Conservation (phyloP, 2,888 invertebrate species). For the Acronicta aceris region DNA sequence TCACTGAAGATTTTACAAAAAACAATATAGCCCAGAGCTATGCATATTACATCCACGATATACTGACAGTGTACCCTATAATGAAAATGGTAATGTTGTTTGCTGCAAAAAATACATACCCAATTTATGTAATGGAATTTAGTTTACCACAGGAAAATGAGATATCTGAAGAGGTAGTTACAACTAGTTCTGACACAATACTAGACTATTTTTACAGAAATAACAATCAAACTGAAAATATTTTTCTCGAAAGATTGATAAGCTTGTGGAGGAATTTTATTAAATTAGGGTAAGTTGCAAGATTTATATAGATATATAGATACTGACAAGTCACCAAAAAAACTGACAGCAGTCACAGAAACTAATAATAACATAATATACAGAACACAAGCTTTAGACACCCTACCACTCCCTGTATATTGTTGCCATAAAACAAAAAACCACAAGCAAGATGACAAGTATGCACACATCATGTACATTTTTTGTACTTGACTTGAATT, state of each 20-base stretch:
- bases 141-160: slow-evolving; percentile 44
- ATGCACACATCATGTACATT: too few relatives aligned
- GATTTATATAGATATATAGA: too few relatives aligned
- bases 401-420: too few relatives aligned
- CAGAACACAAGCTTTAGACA: too few relatives aligned
- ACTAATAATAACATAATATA: too few relatives aligned
- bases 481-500: too few relatives aligned
- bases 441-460: too few relatives aligned
- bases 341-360: too few relatives aligned
- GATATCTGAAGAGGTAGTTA: slow-evolving; percentile 4
- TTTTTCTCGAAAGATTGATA: slow-evolving; percentile 62
- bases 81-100: slow-evolving; percentile 72
- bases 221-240: slow-evolving; percentile 52
- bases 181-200: slow-evolving; percentile 56
- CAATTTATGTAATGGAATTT: slow-evolving; percentile 76
- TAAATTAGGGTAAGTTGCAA: slow-evolving; percentile 71
- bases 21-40: slow-evolving; percentile 61
- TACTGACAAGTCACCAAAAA: too few relatives aligned
- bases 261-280: slow-evolving; percentile 76
- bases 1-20: slow-evolving; percentile 57
- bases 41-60: slow-evolving; percentile 74
- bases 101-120: slow-evolving; percentile 63
- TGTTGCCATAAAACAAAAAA: too few relatives aligned
- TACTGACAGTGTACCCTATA: slow-evolving; percentile 74
- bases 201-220: slow-evolving; percentile 66